phyloP scores from a whole-genome alignment of 1,140 invertebrate species.

The Anagrus nilaparvatae region DNA sequence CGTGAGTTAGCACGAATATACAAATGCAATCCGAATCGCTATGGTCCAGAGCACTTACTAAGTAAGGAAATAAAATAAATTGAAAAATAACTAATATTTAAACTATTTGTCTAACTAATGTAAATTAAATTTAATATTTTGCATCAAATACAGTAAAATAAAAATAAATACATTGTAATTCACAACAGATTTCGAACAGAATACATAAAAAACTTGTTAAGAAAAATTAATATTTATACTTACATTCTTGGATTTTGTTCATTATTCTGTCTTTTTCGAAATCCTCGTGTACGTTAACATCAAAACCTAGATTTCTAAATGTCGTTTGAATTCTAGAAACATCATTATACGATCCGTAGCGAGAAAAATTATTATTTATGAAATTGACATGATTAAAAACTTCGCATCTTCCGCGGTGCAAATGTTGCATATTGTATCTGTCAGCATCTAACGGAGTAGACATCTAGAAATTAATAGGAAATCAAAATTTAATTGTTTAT shows the following conservation, averaged over 20 bases:
- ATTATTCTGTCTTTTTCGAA: slow-evolving; percentile 22
- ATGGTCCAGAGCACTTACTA: slow-evolving; percentile 43
- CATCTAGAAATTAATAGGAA: no score
- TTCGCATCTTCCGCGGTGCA: slow-evolving; percentile 54
- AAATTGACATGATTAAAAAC: slow-evolving; percentile 67
- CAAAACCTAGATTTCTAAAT: slow-evolving; percentile 30
- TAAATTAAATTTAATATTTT: slow-evolving; percentile 3
- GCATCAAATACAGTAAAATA: no score
- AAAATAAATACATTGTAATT: no score
- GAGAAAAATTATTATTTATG: slow-evolving; percentile 23
- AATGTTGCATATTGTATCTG: slow-evolving; percentile 57
- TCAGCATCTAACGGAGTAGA: slow-evolving; percentile 30
- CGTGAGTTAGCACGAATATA: slow-evolving; percentile 54
- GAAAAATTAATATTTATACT: no score
- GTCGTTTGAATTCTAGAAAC: slow-evolving; percentile 23
- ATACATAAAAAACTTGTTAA: no score
- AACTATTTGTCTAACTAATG: not conserved
- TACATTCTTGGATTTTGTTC: slow-evolving; percentile 26
- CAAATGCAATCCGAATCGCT: slow-evolving; percentile 49
- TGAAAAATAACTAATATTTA: slow-evolving; percentile 2
- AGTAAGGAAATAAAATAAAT: slow-evolving; percentile 8
- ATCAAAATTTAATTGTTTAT: slow-evolving; percentile 12
- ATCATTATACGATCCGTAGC: slow-evolving; percentile 29
- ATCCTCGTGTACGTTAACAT: slow-evolving; percentile 24
- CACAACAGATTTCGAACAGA: no score